Evolutionary conservation across 2,113 vertebrate genomes (phyloP).

Genomic region (Lampris incognitus): DNA sequence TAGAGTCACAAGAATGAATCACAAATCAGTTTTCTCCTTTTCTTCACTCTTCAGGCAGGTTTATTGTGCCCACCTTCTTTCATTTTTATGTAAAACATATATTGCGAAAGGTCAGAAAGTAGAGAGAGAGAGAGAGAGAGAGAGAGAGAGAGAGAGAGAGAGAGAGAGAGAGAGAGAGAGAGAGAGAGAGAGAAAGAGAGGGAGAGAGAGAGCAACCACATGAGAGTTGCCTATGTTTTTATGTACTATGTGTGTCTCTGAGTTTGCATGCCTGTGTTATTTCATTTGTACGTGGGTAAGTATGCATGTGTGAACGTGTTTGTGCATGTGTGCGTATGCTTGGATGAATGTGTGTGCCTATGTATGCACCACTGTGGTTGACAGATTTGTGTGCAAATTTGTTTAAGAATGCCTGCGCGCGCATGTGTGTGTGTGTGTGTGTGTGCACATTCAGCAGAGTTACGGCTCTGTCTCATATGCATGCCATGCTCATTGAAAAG

Average conservation of each 20-base stretch:
- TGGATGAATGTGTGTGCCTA: conserved; percentile 31
- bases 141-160: no score
- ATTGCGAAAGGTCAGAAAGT: conserved; percentile 80
- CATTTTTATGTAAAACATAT: conserved; percentile 78
- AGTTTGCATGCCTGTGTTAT: conserved; percentile 30
- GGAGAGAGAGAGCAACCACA: conserved; percentile 50
- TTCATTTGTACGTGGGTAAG: conserved; percentile 24
- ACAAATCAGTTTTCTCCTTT: conserved; percentile 57
- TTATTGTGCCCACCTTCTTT: conserved; percentile 56
- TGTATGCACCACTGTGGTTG: conserved; percentile 39
- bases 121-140: no score
- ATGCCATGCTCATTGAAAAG: conserved; percentile 95
- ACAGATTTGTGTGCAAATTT: conserved; percentile 19
- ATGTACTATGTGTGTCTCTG: conserved; percentile 18
- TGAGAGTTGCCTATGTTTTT: conserved; percentile 32
- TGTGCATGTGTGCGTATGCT: conserved; percentile 33
- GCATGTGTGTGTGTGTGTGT: conserved; percentile 25
- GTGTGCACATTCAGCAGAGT: conserved; percentile 47
- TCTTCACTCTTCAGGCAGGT: conserved; percentile 47
- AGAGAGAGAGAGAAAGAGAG: no score
- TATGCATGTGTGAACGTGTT: conserved; percentile 4
- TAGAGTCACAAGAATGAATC: conserved; percentile 67
- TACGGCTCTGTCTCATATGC: conserved; percentile 85
- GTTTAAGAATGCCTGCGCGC: neutral
- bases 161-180: conserved; percentile 47